phyloP scores from a whole-genome alignment of 2,797 vertebrate genomes.

The Myiothlypis chrysogaster region DNA sequence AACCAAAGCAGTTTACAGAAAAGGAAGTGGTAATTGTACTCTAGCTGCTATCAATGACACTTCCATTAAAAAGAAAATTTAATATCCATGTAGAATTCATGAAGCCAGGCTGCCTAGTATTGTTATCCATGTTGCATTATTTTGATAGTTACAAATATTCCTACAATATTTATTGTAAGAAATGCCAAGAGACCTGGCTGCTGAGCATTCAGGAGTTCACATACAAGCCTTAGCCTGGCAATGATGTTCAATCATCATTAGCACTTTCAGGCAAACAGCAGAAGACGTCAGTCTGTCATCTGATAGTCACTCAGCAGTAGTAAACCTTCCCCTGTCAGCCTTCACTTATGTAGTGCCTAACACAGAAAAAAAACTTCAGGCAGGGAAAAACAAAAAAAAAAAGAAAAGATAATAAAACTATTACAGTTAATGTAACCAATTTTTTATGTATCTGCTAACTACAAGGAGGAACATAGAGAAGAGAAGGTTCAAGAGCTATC shows the following conservation, averaged over 20 bases:
- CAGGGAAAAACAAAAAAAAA: not conserved
- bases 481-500: not conserved
- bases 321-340: not conserved
- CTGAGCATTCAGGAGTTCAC: not conserved
- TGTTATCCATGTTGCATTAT: not conserved
- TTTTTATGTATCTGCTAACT: not conserved
- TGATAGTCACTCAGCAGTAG: not conserved
- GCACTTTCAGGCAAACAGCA: not conserved
- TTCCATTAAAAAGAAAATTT: not conserved
- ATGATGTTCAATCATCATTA: not conserved
- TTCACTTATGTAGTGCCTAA: not conserved
- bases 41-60: not conserved
- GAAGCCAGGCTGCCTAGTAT: not conserved
- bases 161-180: not conserved
- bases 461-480: rapidly evolving
- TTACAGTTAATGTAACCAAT: not conserved
- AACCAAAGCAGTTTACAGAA: not conserved
- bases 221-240: not conserved
- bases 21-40: not conserved
- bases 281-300: not conserved
- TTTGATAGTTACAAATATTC: not conserved
- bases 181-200: not conserved
- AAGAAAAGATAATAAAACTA: not conserved
- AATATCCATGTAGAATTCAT: not conserved
- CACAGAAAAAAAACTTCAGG: not conserved